phyloP scores from a whole-genome alignment of 2,888 invertebrate genomes.

The Agrotis segetum region DNA sequence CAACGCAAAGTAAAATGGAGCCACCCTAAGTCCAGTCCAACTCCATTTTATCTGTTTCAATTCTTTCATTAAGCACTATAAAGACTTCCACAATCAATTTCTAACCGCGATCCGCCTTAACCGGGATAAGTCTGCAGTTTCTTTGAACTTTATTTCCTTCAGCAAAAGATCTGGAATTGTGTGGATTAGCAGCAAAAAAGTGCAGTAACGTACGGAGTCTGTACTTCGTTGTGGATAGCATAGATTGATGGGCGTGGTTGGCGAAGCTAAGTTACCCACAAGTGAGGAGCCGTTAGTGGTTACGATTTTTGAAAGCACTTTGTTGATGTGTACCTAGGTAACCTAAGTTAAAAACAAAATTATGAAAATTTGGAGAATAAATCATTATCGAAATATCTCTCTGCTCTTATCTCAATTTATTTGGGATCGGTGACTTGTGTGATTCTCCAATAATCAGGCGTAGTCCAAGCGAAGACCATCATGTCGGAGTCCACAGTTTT shows the following conservation, averaged over 20 bases:
- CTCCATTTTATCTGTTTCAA: constrained; percentile 86
- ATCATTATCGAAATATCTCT: too few relatives aligned
- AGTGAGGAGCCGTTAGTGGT: constrained; percentile 72
- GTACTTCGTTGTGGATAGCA: constrained; percentile 89
- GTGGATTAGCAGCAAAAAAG: constrained; percentile 50
- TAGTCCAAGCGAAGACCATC: too few relatives aligned
- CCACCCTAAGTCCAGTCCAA: constrained; percentile 55
- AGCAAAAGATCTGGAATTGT: constrained; percentile 65
- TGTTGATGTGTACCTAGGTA: too few relatives aligned
- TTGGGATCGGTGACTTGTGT: too few relatives aligned
- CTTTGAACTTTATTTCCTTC: constrained; percentile 56
- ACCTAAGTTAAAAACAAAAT: too few relatives aligned
- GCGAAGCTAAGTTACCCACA: constrained; percentile 84
- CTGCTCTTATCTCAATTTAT: too few relatives aligned
- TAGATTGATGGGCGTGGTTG: constrained; percentile 88
- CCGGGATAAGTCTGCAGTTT: constrained; percentile 63
- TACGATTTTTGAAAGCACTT: constrained; percentile 66
- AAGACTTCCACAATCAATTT: constrained; percentile 89
- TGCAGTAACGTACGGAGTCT: constrained; percentile 77
- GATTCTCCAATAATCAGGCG: too few relatives aligned
- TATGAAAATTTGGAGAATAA: too few relatives aligned
- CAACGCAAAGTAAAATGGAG: constrained; percentile 55
- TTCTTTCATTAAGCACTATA: constrained; percentile 89
- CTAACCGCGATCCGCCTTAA: constrained; percentile 77
- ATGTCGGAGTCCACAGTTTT: too few relatives aligned